Evolutionary conservation across 2,113 vertebrate species (phyloP).

Genomic region (Actenoides hombroni): DNA sequence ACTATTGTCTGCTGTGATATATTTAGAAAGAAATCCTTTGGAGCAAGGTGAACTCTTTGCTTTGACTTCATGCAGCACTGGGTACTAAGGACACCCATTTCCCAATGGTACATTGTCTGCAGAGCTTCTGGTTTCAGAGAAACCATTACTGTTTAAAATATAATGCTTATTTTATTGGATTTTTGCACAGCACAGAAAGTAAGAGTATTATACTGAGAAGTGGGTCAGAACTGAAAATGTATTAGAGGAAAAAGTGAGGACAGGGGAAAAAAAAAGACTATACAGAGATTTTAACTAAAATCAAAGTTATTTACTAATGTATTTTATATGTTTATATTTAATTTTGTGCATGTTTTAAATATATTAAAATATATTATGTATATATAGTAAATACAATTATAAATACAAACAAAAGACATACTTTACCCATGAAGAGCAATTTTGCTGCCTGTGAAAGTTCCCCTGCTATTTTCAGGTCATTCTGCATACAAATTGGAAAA

Average conservation of each 20-base stretch:
- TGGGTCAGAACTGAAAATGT: neutral
- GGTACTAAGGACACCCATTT: neutral
- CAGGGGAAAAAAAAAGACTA: fast-evolving
- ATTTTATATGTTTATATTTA: neutral
- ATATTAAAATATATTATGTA: no score
- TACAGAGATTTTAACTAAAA: neutral
- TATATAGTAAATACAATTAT: neutral
- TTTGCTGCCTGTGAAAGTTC: neutral
- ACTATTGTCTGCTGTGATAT: neutral
- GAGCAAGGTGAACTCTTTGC: neutral
- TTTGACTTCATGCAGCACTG: neutral
- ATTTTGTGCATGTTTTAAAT: neutral
- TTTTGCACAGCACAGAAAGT: neutral
- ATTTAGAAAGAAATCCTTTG: neutral
- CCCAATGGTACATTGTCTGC: neutral
- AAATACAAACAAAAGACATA: neutral
- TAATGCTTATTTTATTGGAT: neutral
- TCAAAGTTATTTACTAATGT: neutral
- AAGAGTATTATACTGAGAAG: neutral
- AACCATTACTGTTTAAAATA: neutral
- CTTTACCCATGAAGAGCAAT: neutral
- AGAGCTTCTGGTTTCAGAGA: neutral
- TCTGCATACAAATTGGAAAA: neutral
- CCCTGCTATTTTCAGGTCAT: neutral
- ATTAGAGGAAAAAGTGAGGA: neutral